These are phyloP conservation scores for Villa cingulata DNA, from an alignment of 2,888 invertebrate genomes.

Conservation along the genomic window DNA sequence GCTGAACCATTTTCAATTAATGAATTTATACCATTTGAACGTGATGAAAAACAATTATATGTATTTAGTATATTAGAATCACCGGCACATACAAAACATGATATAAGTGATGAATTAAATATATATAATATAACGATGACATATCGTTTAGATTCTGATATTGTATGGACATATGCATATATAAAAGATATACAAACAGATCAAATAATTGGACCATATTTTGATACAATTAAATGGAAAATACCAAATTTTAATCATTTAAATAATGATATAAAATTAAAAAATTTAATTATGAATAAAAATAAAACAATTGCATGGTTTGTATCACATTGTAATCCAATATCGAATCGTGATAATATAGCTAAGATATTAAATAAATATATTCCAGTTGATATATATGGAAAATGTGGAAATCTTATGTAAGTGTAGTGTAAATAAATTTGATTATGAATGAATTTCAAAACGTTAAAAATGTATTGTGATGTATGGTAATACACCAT, in stretches of 20 bases:
- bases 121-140: conserved; percentile 47
- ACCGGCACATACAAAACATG: conserved; percentile 31
- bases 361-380: conserved; percentile 39
- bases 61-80: conserved; percentile 39
- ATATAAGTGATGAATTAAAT: conserved; percentile 24
- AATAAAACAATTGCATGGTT: conserved; percentile 43
- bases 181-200: conserved; percentile 24
- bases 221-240: conserved; percentile 22
- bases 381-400: conserved; percentile 48
- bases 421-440: conserved; percentile 17
- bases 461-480: too few relatives aligned
- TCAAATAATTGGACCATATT: conserved; percentile 23
- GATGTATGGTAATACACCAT: too few relatives aligned
- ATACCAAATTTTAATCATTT: conserved; percentile 24
- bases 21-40: conserved; percentile 18
- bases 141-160: conserved; percentile 41
- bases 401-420: conserved; percentile 41
- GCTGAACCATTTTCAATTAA: conserved; percentile 28
- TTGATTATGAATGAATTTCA: too few relatives aligned
- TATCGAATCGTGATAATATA: conserved; percentile 35
- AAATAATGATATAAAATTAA: background rate
- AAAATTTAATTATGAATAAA: conserved; percentile 24
- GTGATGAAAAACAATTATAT: conserved; percentile 37
- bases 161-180: conserved; percentile 35
- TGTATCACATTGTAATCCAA: conserved; percentile 40